These are phyloP conservation scores for Florisuga fusca DNA, from an alignment of 2,797 vertebrate genomes.

Conservation along the genomic window DNA sequence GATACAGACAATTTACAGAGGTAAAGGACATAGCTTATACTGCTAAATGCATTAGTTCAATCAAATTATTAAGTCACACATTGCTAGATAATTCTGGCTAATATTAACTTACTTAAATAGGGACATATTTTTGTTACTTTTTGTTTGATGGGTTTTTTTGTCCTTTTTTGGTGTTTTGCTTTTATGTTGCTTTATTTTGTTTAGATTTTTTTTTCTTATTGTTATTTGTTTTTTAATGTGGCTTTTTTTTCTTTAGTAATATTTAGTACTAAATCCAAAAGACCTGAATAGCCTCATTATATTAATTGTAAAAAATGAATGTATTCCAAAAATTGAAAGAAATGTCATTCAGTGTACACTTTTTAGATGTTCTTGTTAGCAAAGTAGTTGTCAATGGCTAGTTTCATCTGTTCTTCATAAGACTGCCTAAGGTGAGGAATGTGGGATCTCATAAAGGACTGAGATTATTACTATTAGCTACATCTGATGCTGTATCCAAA, in stretches of 20 bases:
- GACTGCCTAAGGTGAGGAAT: not conserved
- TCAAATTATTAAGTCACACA: not conserved
- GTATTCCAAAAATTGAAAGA: not conserved
- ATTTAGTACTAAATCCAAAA: not conserved
- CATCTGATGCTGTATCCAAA: not conserved
- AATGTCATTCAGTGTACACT: not conserved
- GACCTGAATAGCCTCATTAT: not conserved
- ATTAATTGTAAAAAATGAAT: not conserved
- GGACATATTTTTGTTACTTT: not conserved
- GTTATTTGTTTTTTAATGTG: too few relatives aligned
- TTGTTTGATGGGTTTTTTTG: rapidly evolving
- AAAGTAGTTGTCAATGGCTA: not conserved
- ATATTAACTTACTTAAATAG: not conserved
- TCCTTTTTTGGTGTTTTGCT: not conserved
- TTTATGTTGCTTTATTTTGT: too few relatives aligned
- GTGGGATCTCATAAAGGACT: not conserved
- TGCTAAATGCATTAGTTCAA: not conserved
- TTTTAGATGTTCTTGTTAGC: not conserved
- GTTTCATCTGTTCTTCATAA: not conserved
- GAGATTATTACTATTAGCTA: not conserved
- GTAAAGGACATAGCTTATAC: not conserved
- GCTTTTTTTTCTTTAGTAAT: not conserved
- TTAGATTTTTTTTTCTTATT: too few relatives aligned
- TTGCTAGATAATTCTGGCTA: not conserved
- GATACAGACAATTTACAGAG: not conserved